A percentile compares a stretch with the other conserved stretches of the same genome.
These are phyloP conservation scores for Tragelaphus imberbis DNA, from an alignment of 2,113 vertebrate genomes.

Conservation along the genomic window DNA sequence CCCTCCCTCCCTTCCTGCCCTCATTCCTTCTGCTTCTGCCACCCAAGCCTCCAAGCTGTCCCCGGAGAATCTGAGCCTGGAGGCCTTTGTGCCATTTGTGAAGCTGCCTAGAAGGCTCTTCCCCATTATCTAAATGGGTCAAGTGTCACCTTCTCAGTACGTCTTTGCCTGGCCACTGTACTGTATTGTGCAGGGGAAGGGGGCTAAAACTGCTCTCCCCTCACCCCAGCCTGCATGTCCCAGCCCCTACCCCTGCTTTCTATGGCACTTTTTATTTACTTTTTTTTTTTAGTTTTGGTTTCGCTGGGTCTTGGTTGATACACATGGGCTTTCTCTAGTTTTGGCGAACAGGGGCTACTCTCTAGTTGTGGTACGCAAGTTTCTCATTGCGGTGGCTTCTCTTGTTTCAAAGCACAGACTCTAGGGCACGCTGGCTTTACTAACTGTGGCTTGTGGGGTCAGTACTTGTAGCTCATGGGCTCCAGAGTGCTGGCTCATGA, in stretches of 20 bases:
- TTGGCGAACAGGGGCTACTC: background rate
- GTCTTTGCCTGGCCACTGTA: background rate
- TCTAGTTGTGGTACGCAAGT: background rate
- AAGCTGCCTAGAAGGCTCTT: background rate
- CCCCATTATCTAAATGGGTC: background rate
- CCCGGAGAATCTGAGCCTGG: background rate
- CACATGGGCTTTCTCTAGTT: background rate
- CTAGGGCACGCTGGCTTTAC: background rate
- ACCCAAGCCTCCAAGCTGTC: background rate
- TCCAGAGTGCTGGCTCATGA: background rate
- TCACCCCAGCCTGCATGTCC: rapidly evolving
- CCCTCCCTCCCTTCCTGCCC: background rate
- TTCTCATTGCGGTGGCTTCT: background rate
- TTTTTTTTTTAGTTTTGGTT: background rate
- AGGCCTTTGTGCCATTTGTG: background rate
- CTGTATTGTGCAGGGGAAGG: background rate
- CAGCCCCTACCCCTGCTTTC: background rate
- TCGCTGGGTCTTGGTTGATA: background rate
- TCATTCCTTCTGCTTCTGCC: background rate
- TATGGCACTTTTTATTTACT: background rate
- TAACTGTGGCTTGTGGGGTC: background rate
- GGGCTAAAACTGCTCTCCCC: background rate
- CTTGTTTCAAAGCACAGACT: background rate
- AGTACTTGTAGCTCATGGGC: background rate
- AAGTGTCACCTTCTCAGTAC: background rate